These are phyloP conservation scores for Microcebus murinus DNA, from an alignment of 2,113 vertebrate genomes.

Conservation along the genomic window DNA sequence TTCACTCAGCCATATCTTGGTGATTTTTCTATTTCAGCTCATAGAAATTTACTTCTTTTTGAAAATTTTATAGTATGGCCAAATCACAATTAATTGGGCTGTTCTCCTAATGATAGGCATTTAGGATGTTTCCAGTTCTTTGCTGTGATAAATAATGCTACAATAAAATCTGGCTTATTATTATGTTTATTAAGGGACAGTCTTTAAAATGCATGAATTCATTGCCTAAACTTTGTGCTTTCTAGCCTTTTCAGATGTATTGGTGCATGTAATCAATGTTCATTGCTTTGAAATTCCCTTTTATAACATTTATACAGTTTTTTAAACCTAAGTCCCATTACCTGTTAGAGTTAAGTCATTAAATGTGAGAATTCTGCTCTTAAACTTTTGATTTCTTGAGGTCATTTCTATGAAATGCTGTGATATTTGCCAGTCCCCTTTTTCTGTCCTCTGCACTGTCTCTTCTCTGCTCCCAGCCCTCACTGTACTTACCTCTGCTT, in stretches of 20 bases:
- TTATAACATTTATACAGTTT: background rate
- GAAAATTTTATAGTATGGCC: background rate
- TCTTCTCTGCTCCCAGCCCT: background rate
- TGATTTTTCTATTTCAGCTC: background rate
- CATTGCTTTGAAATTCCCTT: conserved; percentile 7
- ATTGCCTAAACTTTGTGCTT: background rate
- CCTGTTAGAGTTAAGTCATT: background rate
- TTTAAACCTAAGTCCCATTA: background rate
- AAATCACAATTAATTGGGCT: background rate
- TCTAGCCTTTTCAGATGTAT: conserved; percentile 2
- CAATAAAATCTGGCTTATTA: background rate
- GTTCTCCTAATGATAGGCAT: background rate
- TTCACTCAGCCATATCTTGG: background rate
- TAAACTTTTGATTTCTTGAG: background rate
- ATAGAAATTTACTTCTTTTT: background rate
- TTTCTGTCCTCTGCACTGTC: background rate
- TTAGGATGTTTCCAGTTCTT: background rate
- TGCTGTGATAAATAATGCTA: background rate
- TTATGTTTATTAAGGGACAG: background rate
- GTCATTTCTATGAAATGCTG: background rate
- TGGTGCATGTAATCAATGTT: conserved; percentile 45
- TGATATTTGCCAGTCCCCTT: background rate
- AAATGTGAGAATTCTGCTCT: background rate
- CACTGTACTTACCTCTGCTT: background rate
- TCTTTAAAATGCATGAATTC: conserved; percentile 28